Percentiles rank a stretch among this genome's conserved stretches.
phyloP scores from a whole-genome alignment of 2,113 vertebrate species.

The Chitala chitala region DNA sequence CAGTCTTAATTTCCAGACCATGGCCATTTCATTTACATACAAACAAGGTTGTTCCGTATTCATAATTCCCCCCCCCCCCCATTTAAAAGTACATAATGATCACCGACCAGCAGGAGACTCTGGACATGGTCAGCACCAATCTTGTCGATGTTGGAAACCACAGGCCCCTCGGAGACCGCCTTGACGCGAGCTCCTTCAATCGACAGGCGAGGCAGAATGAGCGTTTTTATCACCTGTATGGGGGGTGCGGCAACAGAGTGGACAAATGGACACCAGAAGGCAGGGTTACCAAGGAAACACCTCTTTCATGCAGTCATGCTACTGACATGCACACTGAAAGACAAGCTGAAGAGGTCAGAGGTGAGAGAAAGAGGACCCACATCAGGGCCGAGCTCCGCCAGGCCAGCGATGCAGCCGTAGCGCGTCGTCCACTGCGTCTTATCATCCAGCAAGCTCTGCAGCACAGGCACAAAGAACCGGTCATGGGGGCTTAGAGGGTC shows the following conservation, averaged over 20 bases:
- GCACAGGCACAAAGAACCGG: background rate
- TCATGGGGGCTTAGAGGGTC: no score
- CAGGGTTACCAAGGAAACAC: no score
- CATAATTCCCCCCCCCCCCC: no score
- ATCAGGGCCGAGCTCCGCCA: constrained; percentile 81
- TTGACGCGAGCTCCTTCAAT: constrained; percentile 81
- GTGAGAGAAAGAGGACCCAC: constrained; percentile 52
- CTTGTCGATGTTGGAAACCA: constrained; percentile 85
- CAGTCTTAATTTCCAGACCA: no score
- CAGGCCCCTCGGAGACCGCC: constrained; percentile 74
- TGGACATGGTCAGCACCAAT: constrained; percentile 87
- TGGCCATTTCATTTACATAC: no score
- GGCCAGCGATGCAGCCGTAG: constrained; percentile 82
- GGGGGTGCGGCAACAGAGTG: background rate
- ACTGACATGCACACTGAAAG: background rate
- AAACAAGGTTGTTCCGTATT: no score
- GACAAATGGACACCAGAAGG: no score
- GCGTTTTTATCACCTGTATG: constrained; percentile 79
- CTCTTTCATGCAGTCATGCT: background rate
- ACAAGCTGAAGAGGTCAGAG: background rate
- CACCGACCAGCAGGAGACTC: constrained; percentile 77
- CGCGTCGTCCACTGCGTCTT: constrained; percentile 78
- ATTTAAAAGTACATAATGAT: no score
- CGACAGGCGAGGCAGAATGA: constrained; percentile 77
- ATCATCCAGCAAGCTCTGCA: constrained; percentile 81